Conservation (phyloP, 2,113 vertebrate genomes). For the Colistium nudipinnis region DNA sequence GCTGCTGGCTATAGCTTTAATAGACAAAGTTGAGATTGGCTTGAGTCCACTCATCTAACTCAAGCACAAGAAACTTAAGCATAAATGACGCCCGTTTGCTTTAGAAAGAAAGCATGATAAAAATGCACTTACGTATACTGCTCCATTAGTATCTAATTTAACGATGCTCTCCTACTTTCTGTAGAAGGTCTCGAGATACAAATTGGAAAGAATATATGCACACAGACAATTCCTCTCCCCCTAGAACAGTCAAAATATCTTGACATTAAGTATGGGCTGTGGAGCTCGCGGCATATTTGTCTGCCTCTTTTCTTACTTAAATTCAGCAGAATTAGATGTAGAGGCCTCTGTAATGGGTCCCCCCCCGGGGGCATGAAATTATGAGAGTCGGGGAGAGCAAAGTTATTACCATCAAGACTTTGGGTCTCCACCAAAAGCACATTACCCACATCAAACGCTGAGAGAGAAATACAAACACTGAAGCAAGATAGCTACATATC, state of each 20-base stretch:
- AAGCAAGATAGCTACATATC: slow-evolving; percentile 34
- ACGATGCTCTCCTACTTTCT: neutral
- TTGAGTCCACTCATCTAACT: neutral
- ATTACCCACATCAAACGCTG: slow-evolving; percentile 69
- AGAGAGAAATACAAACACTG: slow-evolving; percentile 62
- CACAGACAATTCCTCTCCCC: slow-evolving; percentile 35
- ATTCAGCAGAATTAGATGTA: slow-evolving; percentile 73
- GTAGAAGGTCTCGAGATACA: neutral
- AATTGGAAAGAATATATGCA: slow-evolving; percentile 7
- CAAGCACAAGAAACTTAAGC: neutral
- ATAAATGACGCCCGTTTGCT: neutral
- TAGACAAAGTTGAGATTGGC: neutral
- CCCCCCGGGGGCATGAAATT: slow-evolving; percentile 71
- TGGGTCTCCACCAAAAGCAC: slow-evolving; percentile 68
- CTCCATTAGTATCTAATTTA: neutral
- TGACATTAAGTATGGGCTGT: slow-evolving; percentile 51
- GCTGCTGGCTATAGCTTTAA: neutral
- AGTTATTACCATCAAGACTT: slow-evolving; percentile 76
- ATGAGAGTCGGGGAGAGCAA: slow-evolving; percentile 70
- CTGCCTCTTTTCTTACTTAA: slow-evolving; percentile 35
- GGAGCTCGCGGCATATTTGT: slow-evolving; percentile 41
- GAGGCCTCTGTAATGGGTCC: slow-evolving; percentile 72
- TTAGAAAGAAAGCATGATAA: neutral
- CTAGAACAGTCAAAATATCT: slow-evolving; percentile 50
- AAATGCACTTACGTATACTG: neutral